Evolutionary conservation across 2,113 vertebrate genomes (phyloP), one percentile per base, ranked within the genome.

Genomic region (Pleuronectes platessa): DNA sequence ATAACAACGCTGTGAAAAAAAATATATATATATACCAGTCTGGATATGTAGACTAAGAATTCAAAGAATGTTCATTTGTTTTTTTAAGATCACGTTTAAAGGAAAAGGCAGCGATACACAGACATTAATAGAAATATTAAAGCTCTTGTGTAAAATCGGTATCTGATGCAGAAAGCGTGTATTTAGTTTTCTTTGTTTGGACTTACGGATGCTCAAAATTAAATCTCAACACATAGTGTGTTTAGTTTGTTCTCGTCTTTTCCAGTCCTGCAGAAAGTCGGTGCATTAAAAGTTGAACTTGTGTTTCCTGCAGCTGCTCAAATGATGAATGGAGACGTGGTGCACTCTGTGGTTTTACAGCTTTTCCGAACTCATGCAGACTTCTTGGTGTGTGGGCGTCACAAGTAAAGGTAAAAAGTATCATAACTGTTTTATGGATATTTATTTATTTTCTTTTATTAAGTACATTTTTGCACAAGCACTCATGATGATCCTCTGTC

Each of bases 261-360:
- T 74, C 20, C 45, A 58, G 18, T 24, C 31, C 24, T 70, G 7
- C 24, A 54, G 10, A 45, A 49, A 53, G 68, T 26, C 58, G 53
- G 37, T 70, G 63, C 73, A 61, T 73, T 55, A 42, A 78, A 81
- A 77, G n/a, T 70, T 53, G 2, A 58, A 53, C 62, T 56, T 9
- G 14, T 18, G 24, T 73, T 70, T 81, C 72, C 70, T 78, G 7
- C 68, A 87, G 68, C 84, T 84, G 82, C 81, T 78, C 31, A 21
- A 45, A 49, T 84, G 78, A 89, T 87, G 71, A 86, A 86, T 81
- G 68, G 60, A 70, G 78, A 70, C 20, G 5, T 56, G 65, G 66
- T 72, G 47, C 74, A 85, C 54, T 74, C 78, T 68, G 90, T 82
- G 84, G 84, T 71, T 88, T 79, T 78, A 61, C 78, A 76, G 60